phyloP scores from a whole-genome alignment of 2,797 vertebrate species.

The Lagodon rhomboides region DNA sequence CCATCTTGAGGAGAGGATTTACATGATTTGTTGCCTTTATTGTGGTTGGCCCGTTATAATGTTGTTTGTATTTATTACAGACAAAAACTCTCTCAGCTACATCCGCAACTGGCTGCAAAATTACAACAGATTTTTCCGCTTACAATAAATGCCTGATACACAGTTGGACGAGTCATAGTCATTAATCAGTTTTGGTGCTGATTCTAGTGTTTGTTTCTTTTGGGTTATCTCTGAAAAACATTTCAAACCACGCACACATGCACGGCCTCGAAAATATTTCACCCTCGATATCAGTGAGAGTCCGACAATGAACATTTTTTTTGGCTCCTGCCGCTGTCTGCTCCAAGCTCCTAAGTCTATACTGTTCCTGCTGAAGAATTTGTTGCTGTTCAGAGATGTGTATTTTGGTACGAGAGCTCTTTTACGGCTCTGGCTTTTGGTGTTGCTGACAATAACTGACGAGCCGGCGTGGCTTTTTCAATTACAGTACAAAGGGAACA shows the following conservation, averaged over 20 bases:
- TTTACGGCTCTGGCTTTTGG: constrained; percentile 52
- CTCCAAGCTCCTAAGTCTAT: constrained; percentile 33
- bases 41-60: constrained; percentile 35
- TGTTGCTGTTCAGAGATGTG: constrained; percentile 48
- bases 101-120: constrained; percentile 31
- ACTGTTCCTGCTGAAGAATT: constrained; percentile 56
- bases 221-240: constrained; percentile 44
- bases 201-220: constrained; percentile 62
- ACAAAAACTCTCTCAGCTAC: constrained; percentile 39
- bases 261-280: constrained; percentile 40
- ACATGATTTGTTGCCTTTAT: constrained; percentile 36
- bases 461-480: neutral
- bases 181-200: constrained; percentile 54
- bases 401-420: constrained; percentile 42
- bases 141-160: constrained; percentile 5
- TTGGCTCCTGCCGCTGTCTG: constrained; percentile 54
- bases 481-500: constrained; percentile 23
- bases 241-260: constrained; percentile 36
- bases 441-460: constrained; percentile 44
- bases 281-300: constrained; percentile 34
- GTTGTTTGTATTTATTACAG: constrained; percentile 52
- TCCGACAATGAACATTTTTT: constrained; percentile 44
- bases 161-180: constrained; percentile 9
- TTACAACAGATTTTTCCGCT: constrained; percentile 21
- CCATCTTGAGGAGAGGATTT: constrained; percentile 26